These are phyloP conservation scores for Drosophila varians DNA, from an alignment of 1,140 invertebrate species.

Conservation along the genomic window DNA sequence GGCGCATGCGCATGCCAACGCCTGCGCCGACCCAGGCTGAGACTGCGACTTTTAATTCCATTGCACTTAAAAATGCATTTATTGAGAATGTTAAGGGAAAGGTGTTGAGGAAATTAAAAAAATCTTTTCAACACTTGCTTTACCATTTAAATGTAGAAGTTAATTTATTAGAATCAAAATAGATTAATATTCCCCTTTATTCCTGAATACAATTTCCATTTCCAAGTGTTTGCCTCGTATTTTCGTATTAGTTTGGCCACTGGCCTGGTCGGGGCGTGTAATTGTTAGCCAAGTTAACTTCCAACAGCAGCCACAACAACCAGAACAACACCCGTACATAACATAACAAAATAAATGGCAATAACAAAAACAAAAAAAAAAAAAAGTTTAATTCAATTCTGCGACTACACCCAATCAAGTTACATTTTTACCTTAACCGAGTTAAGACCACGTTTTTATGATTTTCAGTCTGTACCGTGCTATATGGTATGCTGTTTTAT, in stretches of 20 bases:
- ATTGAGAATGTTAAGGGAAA: too few relatives aligned
- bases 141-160: too few relatives aligned
- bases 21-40: slow-evolving; percentile 20
- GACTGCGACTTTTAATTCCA: slow-evolving; percentile 7
- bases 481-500: slow-evolving; percentile 17
- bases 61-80: slow-evolving; percentile 18
- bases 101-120: too few relatives aligned
- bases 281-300: slow-evolving; percentile 77
- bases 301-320: slow-evolving; percentile 43
- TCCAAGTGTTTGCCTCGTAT: slow-evolving; percentile 8
- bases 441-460: slow-evolving; percentile 42
- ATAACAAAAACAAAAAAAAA: slow-evolving; percentile 10
- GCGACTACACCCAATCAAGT: slow-evolving; percentile 53
- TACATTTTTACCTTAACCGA: slow-evolving; percentile 53
- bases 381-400: slow-evolving; percentile 43
- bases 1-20: slow-evolving; percentile 74
- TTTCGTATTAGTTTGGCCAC: slow-evolving; percentile 55
- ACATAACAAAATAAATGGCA: slow-evolving; percentile 27
- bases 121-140: too few relatives aligned
- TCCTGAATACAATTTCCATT: too few relatives aligned
- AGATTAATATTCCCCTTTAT: too few relatives aligned
- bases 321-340: slow-evolving; percentile 39
- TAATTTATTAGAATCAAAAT: too few relatives aligned
- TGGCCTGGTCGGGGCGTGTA: slow-evolving; percentile 65
- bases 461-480: slow-evolving; percentile 6